phyloP scores from a whole-genome alignment of 2,797 vertebrate species.

The Gadopsis bispinosus region DNA sequence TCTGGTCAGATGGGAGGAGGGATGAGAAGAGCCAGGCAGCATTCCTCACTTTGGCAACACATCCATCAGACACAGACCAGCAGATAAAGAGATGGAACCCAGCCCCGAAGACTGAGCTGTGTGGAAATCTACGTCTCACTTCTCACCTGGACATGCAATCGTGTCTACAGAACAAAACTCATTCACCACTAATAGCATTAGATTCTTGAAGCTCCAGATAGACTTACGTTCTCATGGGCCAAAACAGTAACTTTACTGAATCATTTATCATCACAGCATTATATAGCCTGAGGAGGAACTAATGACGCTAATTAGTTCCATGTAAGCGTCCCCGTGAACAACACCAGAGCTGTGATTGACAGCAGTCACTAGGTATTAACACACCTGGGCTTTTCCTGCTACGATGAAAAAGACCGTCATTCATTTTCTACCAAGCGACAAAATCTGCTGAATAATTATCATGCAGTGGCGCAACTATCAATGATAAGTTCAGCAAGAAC shows the following conservation, averaged over 20 bases:
- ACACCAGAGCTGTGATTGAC: not conserved
- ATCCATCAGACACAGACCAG: not conserved
- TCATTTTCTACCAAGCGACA: too few species aligned
- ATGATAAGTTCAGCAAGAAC: too few species aligned
- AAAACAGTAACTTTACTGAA: not conserved
- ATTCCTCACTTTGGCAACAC: conserved; percentile 13
- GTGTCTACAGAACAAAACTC: not conserved
- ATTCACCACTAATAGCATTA: not conserved
- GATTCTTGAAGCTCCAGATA: not conserved
- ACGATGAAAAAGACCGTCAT: too few species aligned
- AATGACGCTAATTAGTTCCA: not conserved
- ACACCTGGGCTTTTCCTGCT: not conserved
- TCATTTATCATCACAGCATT: not conserved
- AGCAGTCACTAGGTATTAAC: not conserved
- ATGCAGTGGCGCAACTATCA: too few species aligned
- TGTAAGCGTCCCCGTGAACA: not conserved
- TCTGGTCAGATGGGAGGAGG: conserved; percentile 1
- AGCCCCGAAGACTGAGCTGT: not conserved
- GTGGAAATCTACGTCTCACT: not conserved
- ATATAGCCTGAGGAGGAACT: not conserved
- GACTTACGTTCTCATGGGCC: not conserved
- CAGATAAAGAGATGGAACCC: conserved; percentile 4
- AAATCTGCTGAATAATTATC: too few species aligned
- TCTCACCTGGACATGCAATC: not conserved
- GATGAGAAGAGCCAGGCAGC: not conserved